Conservation (phyloP, 2,888 invertebrate genomes). For the Nephrotoma flavescens region DNA sequence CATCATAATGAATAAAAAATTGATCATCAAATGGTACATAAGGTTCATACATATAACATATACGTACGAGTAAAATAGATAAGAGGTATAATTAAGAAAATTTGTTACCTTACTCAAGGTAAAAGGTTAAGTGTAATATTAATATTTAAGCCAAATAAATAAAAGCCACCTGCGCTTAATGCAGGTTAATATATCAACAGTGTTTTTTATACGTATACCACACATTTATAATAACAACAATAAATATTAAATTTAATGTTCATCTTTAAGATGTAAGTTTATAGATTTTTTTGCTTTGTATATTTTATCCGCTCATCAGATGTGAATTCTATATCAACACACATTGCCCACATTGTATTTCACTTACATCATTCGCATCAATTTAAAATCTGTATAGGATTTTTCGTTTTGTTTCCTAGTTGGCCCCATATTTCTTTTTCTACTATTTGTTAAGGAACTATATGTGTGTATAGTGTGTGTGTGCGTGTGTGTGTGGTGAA, state of each 20-base stretch:
- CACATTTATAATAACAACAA: neutral
- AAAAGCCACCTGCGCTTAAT: neutral
- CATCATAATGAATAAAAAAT: too few species aligned
- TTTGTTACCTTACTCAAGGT: neutral
- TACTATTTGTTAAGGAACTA: too few species aligned
- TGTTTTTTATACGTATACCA: neutral
- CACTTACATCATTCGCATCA: neutral
- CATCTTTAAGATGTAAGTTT: neutral
- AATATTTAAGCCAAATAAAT: neutral
- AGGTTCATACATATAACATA: too few species aligned
- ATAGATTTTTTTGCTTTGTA: neutral
- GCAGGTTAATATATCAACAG: neutral
- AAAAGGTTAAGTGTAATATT: neutral
- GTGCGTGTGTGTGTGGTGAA: neutral
- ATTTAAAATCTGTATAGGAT: neutral
- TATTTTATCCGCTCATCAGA: neutral
- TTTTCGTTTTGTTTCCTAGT: neutral
- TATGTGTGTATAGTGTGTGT: neutral
- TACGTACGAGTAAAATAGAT: neutral
- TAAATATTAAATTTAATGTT: neutral
- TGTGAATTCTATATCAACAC: neutral
- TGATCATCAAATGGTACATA: too few species aligned
- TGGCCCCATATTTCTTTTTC: neutral
- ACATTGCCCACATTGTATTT: neutral
- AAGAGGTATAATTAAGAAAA: neutral